Conservation (phyloP, 2,113 vertebrate species). For the Talpa occidentalis region DNA sequence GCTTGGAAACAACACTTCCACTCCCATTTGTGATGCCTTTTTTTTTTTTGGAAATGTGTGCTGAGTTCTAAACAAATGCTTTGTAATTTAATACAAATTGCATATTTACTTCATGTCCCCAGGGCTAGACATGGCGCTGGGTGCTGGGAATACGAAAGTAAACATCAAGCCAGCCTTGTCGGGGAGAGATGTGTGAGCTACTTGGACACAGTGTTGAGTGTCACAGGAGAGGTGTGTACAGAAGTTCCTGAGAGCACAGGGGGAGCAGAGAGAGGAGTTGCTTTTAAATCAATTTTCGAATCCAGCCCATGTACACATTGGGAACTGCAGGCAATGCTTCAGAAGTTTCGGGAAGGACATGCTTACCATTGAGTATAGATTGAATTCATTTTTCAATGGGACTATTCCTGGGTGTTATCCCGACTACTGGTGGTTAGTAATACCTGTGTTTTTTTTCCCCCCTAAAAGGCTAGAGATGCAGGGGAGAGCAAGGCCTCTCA, state of each 20-base stretch:
- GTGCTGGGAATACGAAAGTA: neutral
- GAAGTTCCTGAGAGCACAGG: neutral
- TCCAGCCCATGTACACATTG: neutral
- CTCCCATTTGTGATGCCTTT: neutral
- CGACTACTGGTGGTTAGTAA: neutral
- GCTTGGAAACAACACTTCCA: neutral
- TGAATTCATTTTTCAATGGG: neutral
- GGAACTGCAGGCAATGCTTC: neutral
- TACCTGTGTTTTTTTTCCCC: neutral
- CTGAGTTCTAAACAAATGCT: constrained; percentile 31
- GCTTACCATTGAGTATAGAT: neutral
- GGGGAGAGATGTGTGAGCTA: neutral
- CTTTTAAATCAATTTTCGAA: neutral
- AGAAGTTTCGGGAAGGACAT: neutral
- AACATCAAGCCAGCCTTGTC: neutral
- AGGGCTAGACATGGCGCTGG: neutral
- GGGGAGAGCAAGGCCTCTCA: neutral
- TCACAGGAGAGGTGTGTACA: neutral
- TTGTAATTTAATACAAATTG: neutral
- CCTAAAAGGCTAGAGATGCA: neutral
- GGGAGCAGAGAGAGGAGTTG: neutral
- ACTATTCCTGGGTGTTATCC: neutral
- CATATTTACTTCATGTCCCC: neutral
- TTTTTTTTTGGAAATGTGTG: constrained; percentile 4
- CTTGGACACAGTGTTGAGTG: neutral